A percentile compares a stretch with the other conserved stretches of the same genome.
Evolutionary conservation across 92 coral and sea anemone genomes (phyloP).

Genomic region (Parazoanthus swiftii): DNA sequence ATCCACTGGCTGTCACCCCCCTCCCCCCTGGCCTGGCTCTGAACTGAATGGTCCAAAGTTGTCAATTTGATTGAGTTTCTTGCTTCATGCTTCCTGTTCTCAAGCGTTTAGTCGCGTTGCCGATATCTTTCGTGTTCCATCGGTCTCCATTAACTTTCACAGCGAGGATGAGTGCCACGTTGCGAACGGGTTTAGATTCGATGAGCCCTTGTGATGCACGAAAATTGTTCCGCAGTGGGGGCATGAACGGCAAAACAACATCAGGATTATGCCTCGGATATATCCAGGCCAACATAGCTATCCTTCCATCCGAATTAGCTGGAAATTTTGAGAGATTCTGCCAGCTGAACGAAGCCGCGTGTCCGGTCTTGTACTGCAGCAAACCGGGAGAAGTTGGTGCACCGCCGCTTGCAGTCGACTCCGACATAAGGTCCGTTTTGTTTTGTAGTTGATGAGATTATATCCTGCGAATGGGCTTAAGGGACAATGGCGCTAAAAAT

Average conservation of each 20-base stretch:
- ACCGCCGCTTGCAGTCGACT: slow-evolving; percentile 18
- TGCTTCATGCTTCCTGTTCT: background rate
- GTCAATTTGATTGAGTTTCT: background rate
- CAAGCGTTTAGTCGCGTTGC: background rate
- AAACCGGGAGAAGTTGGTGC: slow-evolving; percentile 31
- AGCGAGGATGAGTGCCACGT: background rate
- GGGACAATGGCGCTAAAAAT: too few species aligned
- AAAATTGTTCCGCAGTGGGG: background rate
- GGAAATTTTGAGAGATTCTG: slow-evolving; percentile 25
- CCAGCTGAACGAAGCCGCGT: slow-evolving; percentile 16
- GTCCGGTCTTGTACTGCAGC: slow-evolving; percentile 17
- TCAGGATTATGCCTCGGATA: slow-evolving; percentile 28
- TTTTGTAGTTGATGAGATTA: too few species aligned
- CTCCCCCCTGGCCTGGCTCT: too few species aligned
- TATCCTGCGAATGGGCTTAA: too few species aligned
- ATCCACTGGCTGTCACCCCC: too few species aligned
- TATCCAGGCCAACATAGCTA: slow-evolving; percentile 25
- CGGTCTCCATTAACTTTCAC: background rate
- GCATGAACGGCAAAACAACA: slow-evolving; percentile 29
- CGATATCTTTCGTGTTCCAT: background rate
- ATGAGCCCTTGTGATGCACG: slow-evolving; percentile 3
- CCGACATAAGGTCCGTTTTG: slow-evolving; percentile 22
- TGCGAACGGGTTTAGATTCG: background rate
- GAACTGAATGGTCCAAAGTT: too few species aligned
- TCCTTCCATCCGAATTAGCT: slow-evolving; percentile 14